Evolutionary conservation across 1,140 invertebrate genomes (phyloP).

Genomic region (Delia radicum): DNA sequence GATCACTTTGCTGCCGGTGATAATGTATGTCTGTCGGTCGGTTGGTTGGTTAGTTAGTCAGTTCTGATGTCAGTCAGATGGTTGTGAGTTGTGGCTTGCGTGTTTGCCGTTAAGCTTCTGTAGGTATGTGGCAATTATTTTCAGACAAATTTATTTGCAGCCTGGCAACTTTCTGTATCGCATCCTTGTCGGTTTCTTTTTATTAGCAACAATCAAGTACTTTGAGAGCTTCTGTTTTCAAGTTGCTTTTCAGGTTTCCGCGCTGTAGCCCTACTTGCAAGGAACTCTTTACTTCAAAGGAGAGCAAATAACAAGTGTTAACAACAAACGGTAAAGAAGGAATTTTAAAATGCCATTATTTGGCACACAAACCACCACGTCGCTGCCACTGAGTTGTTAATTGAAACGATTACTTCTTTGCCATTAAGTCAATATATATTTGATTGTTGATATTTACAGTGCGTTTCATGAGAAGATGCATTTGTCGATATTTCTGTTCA

Average conservation of each 20-base stretch:
- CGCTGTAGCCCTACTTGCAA: not conserved
- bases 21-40: not conserved
- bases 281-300: not conserved
- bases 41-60: no score
- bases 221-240: constrained; percentile 5
- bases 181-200: not conserved
- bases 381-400: not conserved
- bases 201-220: not conserved
- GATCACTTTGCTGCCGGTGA: constrained; percentile 3
- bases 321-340: constrained; percentile 25
- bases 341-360: not conserved
- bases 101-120: constrained; percentile 23
- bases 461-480: no score
- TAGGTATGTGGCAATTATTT: constrained; percentile 45
- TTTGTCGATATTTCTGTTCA: no score
- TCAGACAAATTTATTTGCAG: constrained; percentile 54
- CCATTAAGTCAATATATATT: not conserved
- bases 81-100: not conserved
- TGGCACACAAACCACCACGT: constrained; percentile 6
- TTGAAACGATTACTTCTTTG: constrained; percentile 12
- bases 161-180: not conserved
- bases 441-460: no score
- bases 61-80: no score
- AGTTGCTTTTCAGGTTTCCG: not conserved
- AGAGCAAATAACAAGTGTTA: constrained; percentile 17